Evolutionary conservation across 2,797 vertebrate genomes (phyloP).

Genomic region (Phoxinus dragarum): DNA sequence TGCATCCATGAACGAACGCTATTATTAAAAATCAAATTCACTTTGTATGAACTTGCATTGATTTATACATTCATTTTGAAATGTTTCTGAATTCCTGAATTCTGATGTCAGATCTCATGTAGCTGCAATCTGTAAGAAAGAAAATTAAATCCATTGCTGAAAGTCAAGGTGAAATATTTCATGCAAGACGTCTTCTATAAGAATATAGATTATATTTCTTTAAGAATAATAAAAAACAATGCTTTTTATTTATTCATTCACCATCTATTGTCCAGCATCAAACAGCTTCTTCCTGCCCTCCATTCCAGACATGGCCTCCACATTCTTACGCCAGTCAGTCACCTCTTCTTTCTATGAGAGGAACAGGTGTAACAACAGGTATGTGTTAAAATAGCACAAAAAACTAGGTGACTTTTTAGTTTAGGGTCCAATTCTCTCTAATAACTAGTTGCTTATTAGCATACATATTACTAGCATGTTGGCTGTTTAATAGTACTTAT

Average conservation of each 20-base stretch:
- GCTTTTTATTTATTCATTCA: not conserved
- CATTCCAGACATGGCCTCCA: constrained; percentile 64
- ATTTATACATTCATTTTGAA: not conserved
- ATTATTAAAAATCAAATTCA: not conserved
- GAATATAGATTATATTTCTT: not conserved
- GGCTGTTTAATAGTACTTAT: not conserved
- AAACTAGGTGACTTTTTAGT: not conserved
- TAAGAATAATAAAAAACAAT: not conserved
- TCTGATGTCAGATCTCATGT: constrained; percentile 16
- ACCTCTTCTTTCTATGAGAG: constrained; percentile 59
- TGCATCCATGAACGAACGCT: no score
- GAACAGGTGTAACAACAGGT: constrained; percentile 26
- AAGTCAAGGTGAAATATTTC: not conserved
- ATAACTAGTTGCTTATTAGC: not conserved
- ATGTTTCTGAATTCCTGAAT: not conserved
- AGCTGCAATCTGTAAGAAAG: constrained; percentile 1
- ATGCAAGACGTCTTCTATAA: not conserved
- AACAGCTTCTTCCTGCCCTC: constrained; percentile 62
- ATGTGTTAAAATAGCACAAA: constrained; percentile 5
- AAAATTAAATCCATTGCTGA: not conserved
- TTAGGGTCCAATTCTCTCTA: not conserved
- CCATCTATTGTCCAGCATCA: constrained; percentile 53
- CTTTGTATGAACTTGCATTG: not conserved
- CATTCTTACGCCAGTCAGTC: constrained; percentile 64
- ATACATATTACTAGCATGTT: not conserved